Conservation (phyloP, 2,888 invertebrate genomes). For the Amiota minor region DNA sequence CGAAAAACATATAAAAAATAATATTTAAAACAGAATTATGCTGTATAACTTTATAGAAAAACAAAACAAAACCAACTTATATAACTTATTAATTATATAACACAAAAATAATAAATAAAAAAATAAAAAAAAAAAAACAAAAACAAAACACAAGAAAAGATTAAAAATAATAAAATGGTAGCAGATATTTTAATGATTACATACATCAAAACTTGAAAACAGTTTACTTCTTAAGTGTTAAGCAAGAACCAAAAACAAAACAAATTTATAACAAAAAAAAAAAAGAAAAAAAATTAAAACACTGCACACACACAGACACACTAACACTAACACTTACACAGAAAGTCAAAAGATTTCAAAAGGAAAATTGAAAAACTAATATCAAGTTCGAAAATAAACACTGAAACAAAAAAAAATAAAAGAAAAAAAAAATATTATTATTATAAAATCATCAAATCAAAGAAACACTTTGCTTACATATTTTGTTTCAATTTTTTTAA, state of each 20-base stretch:
- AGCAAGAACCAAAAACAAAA: conserved; percentile 47
- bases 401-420: neutral
- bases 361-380: conserved; percentile 16
- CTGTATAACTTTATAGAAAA: conserved; percentile 53
- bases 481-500: neutral
- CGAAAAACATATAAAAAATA: conserved; percentile 37
- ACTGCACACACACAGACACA: conserved; percentile 21
- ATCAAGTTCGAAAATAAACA: no score
- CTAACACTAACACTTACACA: no score
- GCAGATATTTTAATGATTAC: conserved; percentile 66
- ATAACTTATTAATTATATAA: conserved; percentile 67
- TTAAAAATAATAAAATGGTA: conserved; percentile 56
- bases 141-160: conserved; percentile 32
- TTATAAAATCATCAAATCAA: conserved; percentile 1
- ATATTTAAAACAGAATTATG: conserved; percentile 25
- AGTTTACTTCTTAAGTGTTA: conserved; percentile 37
- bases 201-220: conserved; percentile 29
- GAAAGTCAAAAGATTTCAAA: conserved; percentile 40
- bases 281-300: conserved; percentile 51
- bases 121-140: conserved; percentile 44
- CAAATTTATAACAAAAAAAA: conserved; percentile 43
- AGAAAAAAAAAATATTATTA: neutral
- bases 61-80: conserved; percentile 42
- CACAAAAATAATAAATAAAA: conserved; percentile 49
- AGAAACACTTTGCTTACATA: neutral